These are phyloP conservation scores for Plumapathes pennacea DNA, from an alignment of 92 coral and sea anemone species.

Conservation along the genomic window DNA sequence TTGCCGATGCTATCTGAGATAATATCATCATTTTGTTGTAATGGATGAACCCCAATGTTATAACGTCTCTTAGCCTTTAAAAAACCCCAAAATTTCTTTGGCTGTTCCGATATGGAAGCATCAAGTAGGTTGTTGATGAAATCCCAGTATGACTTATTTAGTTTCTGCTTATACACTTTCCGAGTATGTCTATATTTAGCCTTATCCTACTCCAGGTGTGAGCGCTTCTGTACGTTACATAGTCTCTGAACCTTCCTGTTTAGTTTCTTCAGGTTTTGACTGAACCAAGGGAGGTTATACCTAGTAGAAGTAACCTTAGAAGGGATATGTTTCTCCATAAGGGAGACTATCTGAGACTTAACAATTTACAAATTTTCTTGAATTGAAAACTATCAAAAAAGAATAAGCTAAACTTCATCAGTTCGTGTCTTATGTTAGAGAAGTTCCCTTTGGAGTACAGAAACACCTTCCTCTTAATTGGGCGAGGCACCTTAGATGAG, in stretches of 20 bases:
- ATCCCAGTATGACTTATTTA: neutral
- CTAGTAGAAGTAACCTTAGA: conserved; percentile 8
- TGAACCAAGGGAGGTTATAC: conserved; percentile 30
- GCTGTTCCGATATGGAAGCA: conserved; percentile 3
- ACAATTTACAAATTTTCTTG: conserved; percentile 35
- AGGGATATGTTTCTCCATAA: conserved; percentile 29
- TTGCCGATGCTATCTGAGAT: conserved; percentile 7
- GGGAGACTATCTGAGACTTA: conserved; percentile 15
- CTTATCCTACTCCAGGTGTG: conserved; percentile 16
- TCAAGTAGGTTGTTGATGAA: conserved; percentile 4
- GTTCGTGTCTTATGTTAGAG: conserved; percentile 22
- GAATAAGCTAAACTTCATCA: conserved; percentile 13
- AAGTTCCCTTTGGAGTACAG: conserved; percentile 21
- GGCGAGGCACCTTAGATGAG: conserved; percentile 14
- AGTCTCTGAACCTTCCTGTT: conserved; percentile 24
- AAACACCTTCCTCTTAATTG: conserved; percentile 19
- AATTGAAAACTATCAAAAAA: conserved; percentile 4
- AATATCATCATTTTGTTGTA: conserved; percentile 3
- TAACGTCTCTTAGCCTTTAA: conserved; percentile 7
- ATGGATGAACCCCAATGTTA: conserved; percentile 4
- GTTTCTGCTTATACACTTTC: neutral
- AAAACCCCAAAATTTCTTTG: conserved; percentile 13
- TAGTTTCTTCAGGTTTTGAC: conserved; percentile 9
- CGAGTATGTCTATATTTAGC: neutral
- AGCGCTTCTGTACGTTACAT: conserved; percentile 29